These are phyloP conservation scores for Xestia xanthographa DNA, from an alignment of 2,888 invertebrate genomes.

Conservation along the genomic window DNA sequence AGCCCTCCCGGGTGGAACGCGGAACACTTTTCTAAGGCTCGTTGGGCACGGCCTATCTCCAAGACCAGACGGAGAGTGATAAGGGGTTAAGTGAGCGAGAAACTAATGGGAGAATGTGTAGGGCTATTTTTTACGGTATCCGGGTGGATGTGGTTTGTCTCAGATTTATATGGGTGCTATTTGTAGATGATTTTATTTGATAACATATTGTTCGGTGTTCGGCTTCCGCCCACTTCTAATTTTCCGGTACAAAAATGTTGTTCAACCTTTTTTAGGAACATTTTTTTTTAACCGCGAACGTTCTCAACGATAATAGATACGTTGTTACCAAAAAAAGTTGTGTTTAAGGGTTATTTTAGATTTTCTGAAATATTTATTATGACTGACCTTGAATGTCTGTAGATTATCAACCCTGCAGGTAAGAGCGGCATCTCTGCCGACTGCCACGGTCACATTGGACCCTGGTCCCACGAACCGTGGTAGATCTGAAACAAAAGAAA, in stretches of 20 bases:
- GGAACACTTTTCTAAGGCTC: constrained; percentile 59
- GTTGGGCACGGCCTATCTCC: constrained; percentile 55
- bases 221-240: neutral
- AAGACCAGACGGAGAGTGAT: constrained; percentile 51
- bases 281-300: neutral
- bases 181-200: constrained; percentile 4
- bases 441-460: constrained; percentile 92
- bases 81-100: constrained; percentile 53
- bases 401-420: constrained; percentile 93
- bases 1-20: constrained; percentile 35
- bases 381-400: constrained; percentile 92
- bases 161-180: constrained; percentile 2
- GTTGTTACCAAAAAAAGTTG: neutral
- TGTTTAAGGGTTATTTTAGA: neutral
- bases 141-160: constrained; percentile 14
- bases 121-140: constrained; percentile 27
- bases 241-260: neutral
- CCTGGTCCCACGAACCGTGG: constrained; percentile 92
- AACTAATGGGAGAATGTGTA: constrained; percentile 34
- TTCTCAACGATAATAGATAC: neutral
- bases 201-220: neutral
- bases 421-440: constrained; percentile 92
- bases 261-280: too few species aligned
- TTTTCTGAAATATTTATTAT: neutral
- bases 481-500: constrained; percentile 88